These are phyloP conservation scores for Hemitrygon akajei DNA, from an alignment of 2,797 vertebrate species.

Conservation along the genomic window DNA sequence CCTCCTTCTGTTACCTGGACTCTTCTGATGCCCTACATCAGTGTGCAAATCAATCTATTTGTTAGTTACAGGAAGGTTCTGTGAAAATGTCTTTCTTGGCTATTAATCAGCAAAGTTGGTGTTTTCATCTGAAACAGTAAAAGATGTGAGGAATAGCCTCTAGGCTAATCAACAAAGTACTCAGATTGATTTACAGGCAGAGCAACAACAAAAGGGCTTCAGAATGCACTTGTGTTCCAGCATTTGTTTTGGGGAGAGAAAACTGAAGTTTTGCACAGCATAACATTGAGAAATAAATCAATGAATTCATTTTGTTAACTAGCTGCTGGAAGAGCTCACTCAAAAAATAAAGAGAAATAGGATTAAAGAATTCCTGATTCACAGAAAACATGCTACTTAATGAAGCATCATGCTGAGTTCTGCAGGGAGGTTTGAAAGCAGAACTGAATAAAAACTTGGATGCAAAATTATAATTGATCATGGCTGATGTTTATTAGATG, in stretches of 20 bases:
- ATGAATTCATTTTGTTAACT: not conserved
- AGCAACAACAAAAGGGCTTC: not conserved
- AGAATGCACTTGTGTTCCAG: too few relatives aligned
- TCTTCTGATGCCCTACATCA: too few relatives aligned
- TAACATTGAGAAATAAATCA: not conserved
- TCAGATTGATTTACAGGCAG: not conserved
- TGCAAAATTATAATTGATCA: too few relatives aligned
- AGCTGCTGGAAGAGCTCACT: not conserved
- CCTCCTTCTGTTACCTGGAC: too few relatives aligned
- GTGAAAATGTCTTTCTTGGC: not conserved
- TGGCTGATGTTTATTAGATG: too few relatives aligned
- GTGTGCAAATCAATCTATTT: not conserved
- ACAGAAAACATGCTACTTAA: not conserved
- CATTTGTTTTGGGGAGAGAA: too few relatives aligned
- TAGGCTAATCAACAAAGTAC: not conserved
- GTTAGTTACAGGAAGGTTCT: not conserved
- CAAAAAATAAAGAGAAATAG: not conserved
- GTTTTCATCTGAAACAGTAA: constrained; percentile 15
- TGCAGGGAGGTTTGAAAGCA: not conserved
- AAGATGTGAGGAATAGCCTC: constrained; percentile 2
- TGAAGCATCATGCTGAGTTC: too few relatives aligned
- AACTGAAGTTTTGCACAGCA: not conserved
- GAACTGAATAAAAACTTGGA: not conserved
- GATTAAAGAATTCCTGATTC: not conserved
- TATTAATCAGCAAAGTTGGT: constrained; percentile 1